Evolutionary conservation across 2,888 invertebrate species (phyloP).

Genomic region (Chloroclysta siterata): DNA sequence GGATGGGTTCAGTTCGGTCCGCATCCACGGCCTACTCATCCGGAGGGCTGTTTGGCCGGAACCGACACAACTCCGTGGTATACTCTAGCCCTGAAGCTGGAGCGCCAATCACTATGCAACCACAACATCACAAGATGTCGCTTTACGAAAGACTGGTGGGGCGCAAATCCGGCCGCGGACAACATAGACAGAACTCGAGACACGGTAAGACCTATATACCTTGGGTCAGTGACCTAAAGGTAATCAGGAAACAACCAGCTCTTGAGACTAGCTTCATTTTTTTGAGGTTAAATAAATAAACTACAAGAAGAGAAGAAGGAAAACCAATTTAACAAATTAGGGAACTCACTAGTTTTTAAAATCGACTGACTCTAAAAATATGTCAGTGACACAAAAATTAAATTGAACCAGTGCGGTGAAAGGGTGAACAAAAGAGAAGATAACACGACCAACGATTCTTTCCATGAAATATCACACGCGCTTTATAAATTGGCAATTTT

Average conservation of each 20-base stretch:
- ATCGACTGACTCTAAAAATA: neutral
- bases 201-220: conserved; percentile 82
- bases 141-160: conserved; percentile 93
- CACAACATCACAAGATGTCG: conserved; percentile 89
- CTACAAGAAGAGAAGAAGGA: neutral
- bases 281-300: neutral
- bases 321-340: neutral
- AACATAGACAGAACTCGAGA: conserved; percentile 85
- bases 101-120: conserved; percentile 50
- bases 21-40: conserved; percentile 94
- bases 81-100: conserved; percentile 87
- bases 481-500: conserved; percentile 6
- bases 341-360: neutral
- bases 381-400: neutral
- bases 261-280: too few relatives aligned
- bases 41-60: conserved; percentile 89
- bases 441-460: neutral
- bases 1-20: conserved; percentile 94
- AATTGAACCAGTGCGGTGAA: neutral
- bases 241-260: neutral
- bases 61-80: conserved; percentile 91
- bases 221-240: neutral
- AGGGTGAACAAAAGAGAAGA: neutral
- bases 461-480: conserved; percentile 16
- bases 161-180: conserved; percentile 90